Base-by-base conservation (phyloP, 37 sponge, comb jelly and placozoan genomes). In the Eunapius fragilis region DNA sequence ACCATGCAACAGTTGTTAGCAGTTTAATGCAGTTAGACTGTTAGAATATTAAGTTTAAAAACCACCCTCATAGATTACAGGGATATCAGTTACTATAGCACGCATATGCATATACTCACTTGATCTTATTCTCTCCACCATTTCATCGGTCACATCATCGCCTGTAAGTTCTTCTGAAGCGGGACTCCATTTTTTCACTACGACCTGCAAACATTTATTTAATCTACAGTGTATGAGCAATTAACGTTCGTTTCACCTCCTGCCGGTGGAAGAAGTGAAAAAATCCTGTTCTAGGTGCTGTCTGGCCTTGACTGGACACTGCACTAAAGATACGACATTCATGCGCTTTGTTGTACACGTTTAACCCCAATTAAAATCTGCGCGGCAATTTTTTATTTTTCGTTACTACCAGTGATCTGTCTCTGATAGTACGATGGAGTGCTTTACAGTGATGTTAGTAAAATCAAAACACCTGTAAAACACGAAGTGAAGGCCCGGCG, bases 401-500 rank as follows among this genome's bases (percentile, higher is more conserved):
- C n/a, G n/a, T n/a, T n/a, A n/a, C n/a, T n/a, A n/a, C n/a, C n/a
- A n/a, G n/a, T n/a, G n/a, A n/a, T n/a, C n/a, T n/a, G n/a, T n/a
- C n/a, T n/a, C n/a, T n/a, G n/a, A n/a, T n/a, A n/a, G n/a, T n/a
- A n/a, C n/a, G n/a, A n/a, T n/a, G n/a, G n/a, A n/a, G n/a, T n/a
- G n/a, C n/a, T n/a, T n/a, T n/a, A n/a, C n/a, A n/a, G n/a, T n/a
- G n/a, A n/a, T 25, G 14, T 25, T 76, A 76, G 10, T 77, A 36
- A 34, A 26, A 5, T 37, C 78, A 41, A 37, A 27, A 75, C 41
- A 90, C 92, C 92, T 91, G 88, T 92, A 98, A 76, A 84, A 95
- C 1, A 98, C 67, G 80, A 95, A 97, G 87, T 98, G 99, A 23
- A 98, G 71, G 4, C 99, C 99, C 12, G 95, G 91, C 9, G 99